Base-by-base conservation (phyloP, 2,888 invertebrate species). In the Yponomeuta plumbellus region DNA sequence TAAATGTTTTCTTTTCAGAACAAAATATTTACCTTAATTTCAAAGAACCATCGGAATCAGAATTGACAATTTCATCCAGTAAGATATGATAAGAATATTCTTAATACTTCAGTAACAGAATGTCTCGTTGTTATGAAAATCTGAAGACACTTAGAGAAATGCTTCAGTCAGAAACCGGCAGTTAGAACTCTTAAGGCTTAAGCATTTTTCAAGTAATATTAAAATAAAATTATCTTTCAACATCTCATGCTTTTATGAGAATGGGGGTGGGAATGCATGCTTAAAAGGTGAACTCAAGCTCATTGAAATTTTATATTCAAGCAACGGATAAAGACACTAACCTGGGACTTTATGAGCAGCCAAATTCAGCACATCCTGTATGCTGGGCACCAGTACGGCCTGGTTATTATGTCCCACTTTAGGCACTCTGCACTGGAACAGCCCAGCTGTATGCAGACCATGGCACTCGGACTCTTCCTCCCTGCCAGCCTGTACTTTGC, bases 341-440 rank as follows among this genome's bases (percentile, higher is more conserved):
- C 89, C 93, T 86, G 80, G 81, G 74, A 86, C 88, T 91, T 88
- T 92, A 66, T 84, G 82, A 57, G 87, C 83, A 59, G 87, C 86
- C 72, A 90, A 80, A 78, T 86, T 80, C 67, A 92, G 74, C 17
- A 88, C 80, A 80, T 91, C 88, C 72, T 85, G 81, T 72, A 88
- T 81, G 72, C 80, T 89, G 34, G 91, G 88, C 26, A 92, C 91
- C 66, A 93, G 76, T 40, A 93, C 74, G 5, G 93, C 93, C 67
- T 88, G 87, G 68, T 90, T 90, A 71, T 73, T 80, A 22, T 83
- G 78, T 69, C 73, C 74, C 13, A 74, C 77, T 76, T 87, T 89
- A 73, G 76, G 76, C 39, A 72, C 79, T 80, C 87, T 74, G 76
- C 90, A 77, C 72, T 78, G 73, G 78, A 90, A 85, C 75, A 88